Conservation (phyloP, 2,888 invertebrate species). For the Alsophila aescularia region DNA sequence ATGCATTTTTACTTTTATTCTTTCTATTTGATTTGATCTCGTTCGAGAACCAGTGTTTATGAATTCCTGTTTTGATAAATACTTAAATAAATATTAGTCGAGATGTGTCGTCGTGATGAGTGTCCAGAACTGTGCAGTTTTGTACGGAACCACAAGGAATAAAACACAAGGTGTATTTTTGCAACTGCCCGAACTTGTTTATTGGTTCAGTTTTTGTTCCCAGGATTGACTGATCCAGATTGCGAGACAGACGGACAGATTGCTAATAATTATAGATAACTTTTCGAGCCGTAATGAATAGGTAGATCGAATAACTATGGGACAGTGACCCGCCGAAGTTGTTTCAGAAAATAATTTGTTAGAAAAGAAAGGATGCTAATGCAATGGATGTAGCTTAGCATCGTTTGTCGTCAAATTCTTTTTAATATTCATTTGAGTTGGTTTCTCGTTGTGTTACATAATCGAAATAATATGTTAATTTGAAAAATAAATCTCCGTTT, state of each 20-base stretch:
- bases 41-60: background rate
- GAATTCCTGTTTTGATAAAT: background rate
- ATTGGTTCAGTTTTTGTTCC: conserved; percentile 23
- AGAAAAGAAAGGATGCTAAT: background rate
- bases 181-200: conserved; percentile 12
- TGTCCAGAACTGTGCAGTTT: background rate
- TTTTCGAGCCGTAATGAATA: conserved; percentile 30
- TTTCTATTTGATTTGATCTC: background rate
- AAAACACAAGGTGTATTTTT: background rate
- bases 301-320: conserved; percentile 23
- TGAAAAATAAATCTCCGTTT: too few relatives aligned
- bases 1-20: background rate
- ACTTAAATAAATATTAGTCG: too few relatives aligned
- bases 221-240: conserved; percentile 34
- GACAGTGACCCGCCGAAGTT: conserved; percentile 11
- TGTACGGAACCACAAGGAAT: conserved; percentile 10
- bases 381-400: too few relatives aligned
- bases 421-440: too few relatives aligned
- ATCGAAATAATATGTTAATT: too few relatives aligned
- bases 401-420: too few relatives aligned
- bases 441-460: too few relatives aligned
- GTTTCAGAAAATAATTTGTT: background rate
- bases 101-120: too few relatives aligned
- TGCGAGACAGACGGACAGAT: conserved; percentile 29
- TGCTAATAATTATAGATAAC: conserved; percentile 19